A percentile compares a stretch with the other conserved stretches of the same genome.
phyloP scores from a whole-genome alignment of 2,797 vertebrate species.

The Catamblyrhynchus diadema region DNA sequence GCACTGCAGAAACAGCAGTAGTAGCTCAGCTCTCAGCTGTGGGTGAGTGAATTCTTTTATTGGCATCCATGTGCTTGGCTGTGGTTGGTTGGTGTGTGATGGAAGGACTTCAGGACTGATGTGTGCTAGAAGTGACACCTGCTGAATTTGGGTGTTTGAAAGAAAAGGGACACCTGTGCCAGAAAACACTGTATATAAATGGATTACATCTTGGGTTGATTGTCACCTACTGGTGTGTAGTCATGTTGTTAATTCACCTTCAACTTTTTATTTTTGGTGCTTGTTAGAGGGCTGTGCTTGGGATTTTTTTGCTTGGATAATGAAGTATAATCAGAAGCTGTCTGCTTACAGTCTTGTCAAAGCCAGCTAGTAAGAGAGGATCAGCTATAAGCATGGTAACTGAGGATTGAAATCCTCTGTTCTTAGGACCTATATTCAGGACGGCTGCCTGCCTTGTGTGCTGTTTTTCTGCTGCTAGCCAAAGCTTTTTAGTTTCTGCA shows the following conservation, averaged over 20 bases:
- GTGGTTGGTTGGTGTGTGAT: background rate
- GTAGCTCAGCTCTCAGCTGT: background rate
- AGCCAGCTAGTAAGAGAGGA: background rate
- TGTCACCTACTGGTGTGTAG: background rate
- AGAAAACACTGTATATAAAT: background rate
- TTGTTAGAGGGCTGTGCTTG: background rate
- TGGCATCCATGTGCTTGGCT: background rate
- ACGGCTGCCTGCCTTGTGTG: background rate
- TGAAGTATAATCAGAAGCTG: background rate
- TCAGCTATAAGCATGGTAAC: background rate
- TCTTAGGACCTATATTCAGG: background rate
- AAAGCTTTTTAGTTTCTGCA: background rate
- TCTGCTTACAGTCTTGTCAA: background rate
- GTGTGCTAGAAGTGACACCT: background rate
- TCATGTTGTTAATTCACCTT: background rate
- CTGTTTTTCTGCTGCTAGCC: background rate
- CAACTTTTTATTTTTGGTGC: background rate
- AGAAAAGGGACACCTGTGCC: background rate
- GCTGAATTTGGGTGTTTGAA: background rate
- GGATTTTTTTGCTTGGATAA: background rate
- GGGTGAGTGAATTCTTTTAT: background rate
- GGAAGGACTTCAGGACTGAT: background rate
- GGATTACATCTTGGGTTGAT: background rate
- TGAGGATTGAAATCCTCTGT: background rate
- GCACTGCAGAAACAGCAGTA: background rate